Conservation (phyloP, 2,888 invertebrate species). For the Brachypalpus laphriformis region DNA sequence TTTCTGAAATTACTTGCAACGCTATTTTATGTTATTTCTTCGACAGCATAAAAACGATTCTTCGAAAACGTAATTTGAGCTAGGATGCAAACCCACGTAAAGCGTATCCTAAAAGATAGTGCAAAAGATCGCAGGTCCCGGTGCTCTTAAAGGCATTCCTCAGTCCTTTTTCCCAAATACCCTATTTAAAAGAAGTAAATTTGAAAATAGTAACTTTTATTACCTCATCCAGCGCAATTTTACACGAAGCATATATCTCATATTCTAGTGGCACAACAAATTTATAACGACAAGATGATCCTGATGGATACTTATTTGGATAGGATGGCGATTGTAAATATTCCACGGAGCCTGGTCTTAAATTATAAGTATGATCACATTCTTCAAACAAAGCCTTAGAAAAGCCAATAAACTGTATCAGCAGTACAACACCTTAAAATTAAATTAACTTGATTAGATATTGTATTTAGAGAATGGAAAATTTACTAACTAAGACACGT, state of each 20-base stretch:
- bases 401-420: background rate
- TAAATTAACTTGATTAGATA: background rate
- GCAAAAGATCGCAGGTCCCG: too few relatives aligned
- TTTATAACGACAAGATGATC: conserved; percentile 80
- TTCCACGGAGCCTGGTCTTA: conserved; percentile 74
- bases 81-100: too few relatives aligned
- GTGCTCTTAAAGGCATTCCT: too few relatives aligned
- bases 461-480: too few relatives aligned
- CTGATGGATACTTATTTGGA: conserved; percentile 77
- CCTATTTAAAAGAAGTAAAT: too few relatives aligned
- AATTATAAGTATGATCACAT: conserved; percentile 77
- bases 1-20: too few relatives aligned
- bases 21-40: too few relatives aligned
- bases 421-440: conserved; percentile 7
- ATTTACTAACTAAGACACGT: background rate
- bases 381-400: conserved; percentile 57
- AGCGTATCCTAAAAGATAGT: too few relatives aligned
- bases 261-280: conserved; percentile 79
- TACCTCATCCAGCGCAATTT: conserved; percentile 77
- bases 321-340: conserved; percentile 80
- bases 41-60: too few relatives aligned
- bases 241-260: conserved; percentile 77
- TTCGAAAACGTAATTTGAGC: too few relatives aligned
- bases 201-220: too few relatives aligned
- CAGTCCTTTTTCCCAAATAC: too few relatives aligned